Evolutionary conservation across 1,140 invertebrate species (phyloP), one percentile per base, ranked within the genome.

Genomic region (Lethocerus indicus): DNA sequence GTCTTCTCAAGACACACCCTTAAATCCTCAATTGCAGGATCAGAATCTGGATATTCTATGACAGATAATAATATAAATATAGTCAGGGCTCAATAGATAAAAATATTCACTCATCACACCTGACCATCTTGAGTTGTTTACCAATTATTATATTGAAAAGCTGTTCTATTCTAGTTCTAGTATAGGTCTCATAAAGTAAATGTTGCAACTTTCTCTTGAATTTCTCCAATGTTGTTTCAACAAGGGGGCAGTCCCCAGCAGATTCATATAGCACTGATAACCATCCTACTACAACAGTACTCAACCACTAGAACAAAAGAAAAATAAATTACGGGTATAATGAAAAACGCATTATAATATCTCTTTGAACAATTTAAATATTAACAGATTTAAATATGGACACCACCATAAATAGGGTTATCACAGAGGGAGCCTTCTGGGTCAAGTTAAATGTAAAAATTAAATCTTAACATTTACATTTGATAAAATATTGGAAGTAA

Each of bases 111-210:
- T n/a, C n/a, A n/a, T n/a, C n/a, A n/a, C n/a, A n/a, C n/a, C n/a
- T n/a, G n/a, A n/a, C n/a, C n/a, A n/a, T n/a, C n/a, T n/a, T n/a
- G n/a, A n/a, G n/a, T n/a, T n/a, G n/a, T n/a, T 62, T 69, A 79
- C 77, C 83, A 63, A 95, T 92, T 49, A 95, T 92, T 44, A 95
- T 95, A 59, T 87, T 89, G 63, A 96, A 96, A 37, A 97, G 70
- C 61, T 95, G 87, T 59, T 89, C 81, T 49, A 94, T 93, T 56
- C 89, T 75, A 41, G 82, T 74, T 61, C 78, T 79, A 14, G 86
- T 90, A 60, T 91, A 95, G 7, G 78, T 86, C 64, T 92, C 85
- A 61, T 86, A 90, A 41, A 95, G 69, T 61, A 82, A 85, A 62
- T 90, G 83, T 18, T 73, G 74, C n/a, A 95, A 63, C 61, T 87